Percentiles rank a stretch among this genome's conserved stretches.
phyloP scores from a whole-genome alignment of 2,113 vertebrate genomes.

The Corythoichthys intestinalis region DNA sequence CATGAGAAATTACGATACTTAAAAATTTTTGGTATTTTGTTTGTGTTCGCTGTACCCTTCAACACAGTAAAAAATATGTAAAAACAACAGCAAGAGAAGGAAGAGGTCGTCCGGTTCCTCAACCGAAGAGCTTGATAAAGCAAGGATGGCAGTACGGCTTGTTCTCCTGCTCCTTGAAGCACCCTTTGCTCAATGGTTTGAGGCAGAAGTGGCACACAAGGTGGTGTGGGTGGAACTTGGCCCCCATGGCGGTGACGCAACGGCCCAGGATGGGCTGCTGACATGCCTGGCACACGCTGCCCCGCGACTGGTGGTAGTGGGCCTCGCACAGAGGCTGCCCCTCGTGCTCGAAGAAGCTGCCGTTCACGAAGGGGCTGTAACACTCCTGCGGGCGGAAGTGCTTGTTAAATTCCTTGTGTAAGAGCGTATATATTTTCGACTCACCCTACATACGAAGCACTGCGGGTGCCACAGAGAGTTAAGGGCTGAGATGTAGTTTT shows the following conservation, averaged over 20 bases:
- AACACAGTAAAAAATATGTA: slow-evolving; percentile 18
- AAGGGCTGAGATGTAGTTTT: slow-evolving; percentile 92
- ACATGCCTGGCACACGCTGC: slow-evolving; percentile 85
- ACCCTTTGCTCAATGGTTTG: slow-evolving; percentile 87
- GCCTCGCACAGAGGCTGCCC: slow-evolving; percentile 87
- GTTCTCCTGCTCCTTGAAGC: slow-evolving; percentile 88
- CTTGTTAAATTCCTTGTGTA: background rate
- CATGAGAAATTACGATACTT: no score
- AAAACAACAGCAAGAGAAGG: background rate
- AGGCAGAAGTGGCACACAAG: slow-evolving; percentile 90
- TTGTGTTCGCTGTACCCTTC: slow-evolving; percentile 32
- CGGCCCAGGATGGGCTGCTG: slow-evolving; percentile 88
- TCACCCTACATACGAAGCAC: slow-evolving; percentile 80
- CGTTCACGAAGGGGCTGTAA: slow-evolving; percentile 83
- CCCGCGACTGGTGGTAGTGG: slow-evolving; percentile 86
- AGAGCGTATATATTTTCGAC: slow-evolving; percentile 11
- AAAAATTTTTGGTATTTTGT: no score
- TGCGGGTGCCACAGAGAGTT: slow-evolving; percentile 88
- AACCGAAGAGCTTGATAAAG: slow-evolving; percentile 85
- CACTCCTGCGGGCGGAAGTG: slow-evolving; percentile 73
- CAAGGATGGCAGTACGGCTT: slow-evolving; percentile 93
- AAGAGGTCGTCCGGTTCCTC: slow-evolving; percentile 17
- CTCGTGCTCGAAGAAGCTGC: slow-evolving; percentile 88
- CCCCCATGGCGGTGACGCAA: slow-evolving; percentile 88
- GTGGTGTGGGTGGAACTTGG: slow-evolving; percentile 90